Conservation (phyloP, 2,797 vertebrate species). For the Nannoperca obscura region DNA sequence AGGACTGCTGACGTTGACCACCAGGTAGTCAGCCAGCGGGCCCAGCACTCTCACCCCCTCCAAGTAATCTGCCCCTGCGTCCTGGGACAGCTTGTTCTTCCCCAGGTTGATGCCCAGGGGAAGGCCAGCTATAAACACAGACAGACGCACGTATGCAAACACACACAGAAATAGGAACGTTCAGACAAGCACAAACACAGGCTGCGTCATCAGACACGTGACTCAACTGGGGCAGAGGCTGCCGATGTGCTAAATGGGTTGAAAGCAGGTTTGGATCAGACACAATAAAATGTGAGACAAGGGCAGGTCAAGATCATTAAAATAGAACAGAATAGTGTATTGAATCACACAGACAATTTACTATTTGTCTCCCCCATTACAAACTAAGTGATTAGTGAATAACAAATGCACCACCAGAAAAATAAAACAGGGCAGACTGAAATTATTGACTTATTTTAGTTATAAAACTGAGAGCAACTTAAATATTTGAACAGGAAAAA, state of each 20-base stretch:
- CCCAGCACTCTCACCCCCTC: slow-evolving; percentile 90
- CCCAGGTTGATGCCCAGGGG: slow-evolving; percentile 96
- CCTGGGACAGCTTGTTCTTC: slow-evolving; percentile 93
- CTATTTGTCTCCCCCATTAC: not conserved
- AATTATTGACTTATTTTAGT: not conserved
- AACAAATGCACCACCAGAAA: not conserved
- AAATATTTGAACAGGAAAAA: not conserved
- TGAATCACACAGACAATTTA: not conserved
- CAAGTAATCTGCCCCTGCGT: slow-evolving; percentile 90
- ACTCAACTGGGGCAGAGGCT: slow-evolving; percentile 57
- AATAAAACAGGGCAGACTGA: not conserved
- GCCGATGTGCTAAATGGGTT: slow-evolving; percentile 46
- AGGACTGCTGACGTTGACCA: slow-evolving; percentile 97
- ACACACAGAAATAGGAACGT: slow-evolving; percentile 26
- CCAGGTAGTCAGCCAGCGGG: slow-evolving; percentile 95
- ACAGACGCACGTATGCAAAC: slow-evolving; percentile 9
- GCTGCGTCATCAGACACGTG: slow-evolving; percentile 55
- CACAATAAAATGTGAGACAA: slow-evolving; percentile 39
- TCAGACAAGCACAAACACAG: slow-evolving; percentile 52
- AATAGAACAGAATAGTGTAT: not conserved
- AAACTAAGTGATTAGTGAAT: not conserved
- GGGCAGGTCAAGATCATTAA: slow-evolving; percentile 52
- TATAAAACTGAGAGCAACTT: not conserved
- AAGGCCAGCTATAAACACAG: slow-evolving; percentile 87
- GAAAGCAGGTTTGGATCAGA: slow-evolving; percentile 44